phyloP scores from a whole-genome alignment of 2,113 vertebrate species.

The Catharus fuscescens region DNA sequence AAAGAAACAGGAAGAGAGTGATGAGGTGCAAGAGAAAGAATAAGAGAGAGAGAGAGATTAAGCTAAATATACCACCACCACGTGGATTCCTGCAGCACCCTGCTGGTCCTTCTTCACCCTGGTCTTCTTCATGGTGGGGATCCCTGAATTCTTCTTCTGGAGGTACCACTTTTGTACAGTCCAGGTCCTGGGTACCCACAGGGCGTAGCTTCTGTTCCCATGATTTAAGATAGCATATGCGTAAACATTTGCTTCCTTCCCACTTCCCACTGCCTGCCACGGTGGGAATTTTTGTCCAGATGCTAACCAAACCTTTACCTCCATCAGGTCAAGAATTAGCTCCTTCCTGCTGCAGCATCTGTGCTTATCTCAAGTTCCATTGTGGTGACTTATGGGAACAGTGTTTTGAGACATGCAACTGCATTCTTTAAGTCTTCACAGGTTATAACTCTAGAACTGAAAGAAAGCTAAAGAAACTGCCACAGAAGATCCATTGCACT shows the following conservation, averaged over 20 bases:
- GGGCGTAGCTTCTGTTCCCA: too few relatives aligned
- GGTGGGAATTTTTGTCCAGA: not conserved
- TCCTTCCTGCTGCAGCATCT: not conserved
- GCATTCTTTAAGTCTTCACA: not conserved
- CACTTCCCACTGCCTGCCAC: not conserved
- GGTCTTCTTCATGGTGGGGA: not conserved
- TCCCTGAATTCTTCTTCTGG: rapidly evolving
- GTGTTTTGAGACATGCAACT: not conserved
- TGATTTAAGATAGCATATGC: not conserved
- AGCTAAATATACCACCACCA: not conserved
- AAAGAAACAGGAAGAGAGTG: not conserved
- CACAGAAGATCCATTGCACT: not conserved
- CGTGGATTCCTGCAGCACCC: not conserved
- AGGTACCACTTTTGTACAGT: not conserved
- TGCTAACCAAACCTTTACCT: not conserved
- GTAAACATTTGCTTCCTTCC: not conserved
- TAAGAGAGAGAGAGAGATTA: not conserved
- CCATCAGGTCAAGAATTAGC: not conserved
- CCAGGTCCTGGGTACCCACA: not conserved
- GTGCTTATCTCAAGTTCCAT: not conserved
- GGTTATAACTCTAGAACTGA: not conserved
- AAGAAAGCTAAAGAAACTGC: not conserved
- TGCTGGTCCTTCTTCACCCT: not conserved
- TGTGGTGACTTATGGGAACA: not conserved
- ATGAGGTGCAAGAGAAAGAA: not conserved